These are phyloP conservation scores for Apis mellifera DNA, from an alignment of 1,140 invertebrate genomes.

Conservation along the genomic window DNA sequence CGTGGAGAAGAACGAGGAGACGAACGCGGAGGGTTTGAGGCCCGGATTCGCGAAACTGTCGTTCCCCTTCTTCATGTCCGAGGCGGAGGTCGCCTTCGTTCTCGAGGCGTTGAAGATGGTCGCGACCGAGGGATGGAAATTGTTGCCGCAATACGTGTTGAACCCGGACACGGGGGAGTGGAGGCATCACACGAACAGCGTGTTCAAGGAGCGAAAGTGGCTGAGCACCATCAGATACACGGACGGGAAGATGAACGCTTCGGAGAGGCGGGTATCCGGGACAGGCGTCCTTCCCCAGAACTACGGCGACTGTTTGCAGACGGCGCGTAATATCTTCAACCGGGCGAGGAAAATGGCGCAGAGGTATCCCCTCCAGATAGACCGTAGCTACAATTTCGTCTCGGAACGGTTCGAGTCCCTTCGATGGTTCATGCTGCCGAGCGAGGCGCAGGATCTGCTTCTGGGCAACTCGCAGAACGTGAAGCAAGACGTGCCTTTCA, in stretches of 20 bases:
- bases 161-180: constrained; percentile 95
- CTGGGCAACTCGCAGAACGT: constrained; percentile 88
- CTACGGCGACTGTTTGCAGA: constrained; percentile 89
- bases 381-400: constrained; percentile 87
- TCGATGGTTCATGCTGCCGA: constrained; percentile 93
- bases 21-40: constrained; percentile 87
- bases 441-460: constrained; percentile 88
- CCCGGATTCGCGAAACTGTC: constrained; percentile 94
- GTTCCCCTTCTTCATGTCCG: constrained; percentile 92
- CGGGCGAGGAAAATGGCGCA: constrained; percentile 89
- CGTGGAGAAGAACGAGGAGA: constrained; percentile 66
- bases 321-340: constrained; percentile 89
- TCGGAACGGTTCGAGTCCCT: constrained; percentile 86
- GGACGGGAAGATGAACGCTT: constrained; percentile 88
- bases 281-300: constrained; percentile 87
- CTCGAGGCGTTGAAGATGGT: constrained; percentile 93
- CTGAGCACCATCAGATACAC: constrained; percentile 89
- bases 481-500: constrained; percentile 88
- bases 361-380: constrained; percentile 85
- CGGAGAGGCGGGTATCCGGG: constrained; percentile 86
- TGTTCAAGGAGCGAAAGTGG: constrained; percentile 91
- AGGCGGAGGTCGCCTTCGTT: constrained; percentile 90
- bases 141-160: constrained; percentile 92
- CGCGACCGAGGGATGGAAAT: constrained; percentile 93
- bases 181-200: constrained; percentile 90